Base-by-base conservation (phyloP, 2,888 invertebrate genomes). In the Phlogophora meticulosa region DNA sequence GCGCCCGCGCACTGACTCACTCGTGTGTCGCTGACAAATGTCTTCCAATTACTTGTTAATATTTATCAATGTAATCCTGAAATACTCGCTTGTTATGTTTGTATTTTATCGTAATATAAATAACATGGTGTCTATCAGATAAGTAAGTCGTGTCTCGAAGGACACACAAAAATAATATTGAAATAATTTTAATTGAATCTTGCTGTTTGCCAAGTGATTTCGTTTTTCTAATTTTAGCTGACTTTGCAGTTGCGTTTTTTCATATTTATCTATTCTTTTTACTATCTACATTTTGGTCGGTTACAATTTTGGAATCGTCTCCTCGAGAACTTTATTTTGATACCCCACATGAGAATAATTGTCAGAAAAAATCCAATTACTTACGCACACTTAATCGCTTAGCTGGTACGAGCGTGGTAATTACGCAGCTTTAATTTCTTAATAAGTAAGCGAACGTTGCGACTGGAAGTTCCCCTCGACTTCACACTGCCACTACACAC, bases 51-150 rank as follows among this genome's bases (percentile, higher is more conserved):
- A 59, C 24, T 55, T 45, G 22, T 40, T 56, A 34, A 11, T 63
- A 32, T 20, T 42, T 64, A 76, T 67, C 66, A 38, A 55, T 34
- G 28, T 66, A 59, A 72, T 36, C 17, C 46, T 48, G 52, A 66
- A 78, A 58, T 43, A 56, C 55, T 24, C 17, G 45, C 34, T 42
- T 22, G 34, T 49, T 60, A 43, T 49, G 45, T 40, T 62, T 36
- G 60, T 58, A 20, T 10, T 52, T 63, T 63, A 78, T 77, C 72
- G 56, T 42, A 43, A 38, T 59, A 48, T 42, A 43, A 49, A 64
- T 34, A 66, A 48, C 49, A 28, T 28, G 32, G 10, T 42, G 51
- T 51, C 34, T 63, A 69, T 61, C 53, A 56, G 78, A 68, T 80
- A 78, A 64, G 52, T 22, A n/a, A 32, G 17, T 32, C 61, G 45